Base-by-base conservation (phyloP, 2,797 vertebrate genomes). In the Odontamblyopus rebecca region DNA sequence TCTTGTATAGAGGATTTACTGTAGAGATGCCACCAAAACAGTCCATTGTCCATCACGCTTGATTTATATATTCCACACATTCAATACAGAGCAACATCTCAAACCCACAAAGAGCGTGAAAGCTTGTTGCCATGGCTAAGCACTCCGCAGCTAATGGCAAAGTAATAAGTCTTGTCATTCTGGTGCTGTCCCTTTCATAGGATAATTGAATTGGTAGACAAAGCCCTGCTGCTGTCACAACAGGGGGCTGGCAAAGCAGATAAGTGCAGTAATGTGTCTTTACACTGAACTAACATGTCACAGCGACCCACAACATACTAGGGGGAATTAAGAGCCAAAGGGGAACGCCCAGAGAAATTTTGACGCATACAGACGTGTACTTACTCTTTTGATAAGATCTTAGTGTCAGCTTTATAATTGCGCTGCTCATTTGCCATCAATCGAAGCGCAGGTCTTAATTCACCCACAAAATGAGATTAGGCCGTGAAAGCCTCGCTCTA, bases 131-230 rank as follows among this genome's bases (percentile, higher is more conserved):
- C 72, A 66, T 69, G 60, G 64, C n/a, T 76, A 83, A 71, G 57
- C 75, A 60, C 70, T 74, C 50, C 27, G 61, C 57, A 32, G 61
- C 73, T 82, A 83, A 85, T 79, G 72, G 71, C 67, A 71, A 74
- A 82, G 78, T 73, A 77, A 78, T 82, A 82, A 71, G 50, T 75
- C 76, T 82, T 50, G 74, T 74, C 78, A 78, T 48, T 67, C 18
- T 60, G 62, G 41, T 73, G 35, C 61, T 59, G 64, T 82, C 66
- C 65, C 61, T 78, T 82, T 80, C 81, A 81, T 71, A 41, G 35
- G 0, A 56, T 89, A 86, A 90, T 87, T 81, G 72, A 90, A 87
- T 81, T 63, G 81, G 73, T 72, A 74, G 85, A 84, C 79, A 72
- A 74, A 70, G 71, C 48, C 76, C 44, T 63, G 78, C 73, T 54